Conservation (phyloP, 2,797 vertebrate genomes). For the Varecia variegata region DNA sequence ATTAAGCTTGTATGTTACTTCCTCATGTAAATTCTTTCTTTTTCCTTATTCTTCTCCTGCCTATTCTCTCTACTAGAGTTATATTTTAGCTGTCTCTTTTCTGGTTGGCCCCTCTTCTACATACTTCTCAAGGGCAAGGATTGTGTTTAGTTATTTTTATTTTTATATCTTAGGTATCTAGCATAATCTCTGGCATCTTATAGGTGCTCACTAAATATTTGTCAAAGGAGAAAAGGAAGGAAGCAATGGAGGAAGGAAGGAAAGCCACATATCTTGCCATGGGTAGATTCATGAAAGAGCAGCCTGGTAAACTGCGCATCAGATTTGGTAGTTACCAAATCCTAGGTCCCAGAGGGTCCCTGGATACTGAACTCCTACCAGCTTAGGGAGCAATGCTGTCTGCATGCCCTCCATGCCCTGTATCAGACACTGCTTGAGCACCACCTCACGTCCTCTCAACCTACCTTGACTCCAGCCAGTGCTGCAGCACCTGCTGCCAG, state of each 20-base stretch:
- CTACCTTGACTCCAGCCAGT: neutral
- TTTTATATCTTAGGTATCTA: conserved; percentile 5
- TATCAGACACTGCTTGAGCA: neutral
- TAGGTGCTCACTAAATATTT: neutral
- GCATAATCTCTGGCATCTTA: neutral
- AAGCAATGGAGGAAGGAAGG: neutral
- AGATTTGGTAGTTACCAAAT: neutral
- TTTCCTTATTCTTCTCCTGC: neutral
- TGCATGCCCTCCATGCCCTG: neutral
- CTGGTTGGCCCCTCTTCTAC: neutral
- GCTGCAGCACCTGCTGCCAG: neutral
- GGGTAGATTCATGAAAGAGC: neutral
- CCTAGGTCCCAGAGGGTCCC: neutral
- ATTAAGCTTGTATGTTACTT: neutral
- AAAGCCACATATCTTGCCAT: neutral
- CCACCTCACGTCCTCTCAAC: neutral
- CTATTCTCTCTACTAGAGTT: neutral
- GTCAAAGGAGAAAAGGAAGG: neutral
- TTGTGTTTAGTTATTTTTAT: conserved; percentile 24
- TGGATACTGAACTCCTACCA: neutral
- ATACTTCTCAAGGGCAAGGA: neutral
- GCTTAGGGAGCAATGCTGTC: neutral
- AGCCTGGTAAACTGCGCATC: neutral
- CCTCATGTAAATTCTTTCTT: neutral
- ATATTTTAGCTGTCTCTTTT: neutral